Percentiles rank a stretch among this genome's conserved stretches.
Conservation (phyloP, 1,140 invertebrate species). For the Liolophura sinensis region DNA sequence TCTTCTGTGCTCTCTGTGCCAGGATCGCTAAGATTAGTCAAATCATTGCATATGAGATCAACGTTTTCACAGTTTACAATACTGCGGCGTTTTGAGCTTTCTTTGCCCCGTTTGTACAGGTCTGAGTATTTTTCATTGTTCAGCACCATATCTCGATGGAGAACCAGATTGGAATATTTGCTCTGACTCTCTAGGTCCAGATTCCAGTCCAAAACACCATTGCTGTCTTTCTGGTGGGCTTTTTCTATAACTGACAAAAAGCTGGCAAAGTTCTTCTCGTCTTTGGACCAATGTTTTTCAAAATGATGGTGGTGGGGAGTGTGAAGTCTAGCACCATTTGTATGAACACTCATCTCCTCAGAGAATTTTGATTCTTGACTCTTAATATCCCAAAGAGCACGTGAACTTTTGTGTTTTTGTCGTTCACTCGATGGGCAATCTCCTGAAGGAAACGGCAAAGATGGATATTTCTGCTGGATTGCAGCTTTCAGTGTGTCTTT, state of each 20-base stretch:
- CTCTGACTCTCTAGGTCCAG: constrained; percentile 25
- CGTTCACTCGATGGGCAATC: background rate
- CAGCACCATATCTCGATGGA: constrained; percentile 29
- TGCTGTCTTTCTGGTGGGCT: constrained; percentile 42
- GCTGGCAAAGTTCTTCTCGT: constrained; percentile 51
- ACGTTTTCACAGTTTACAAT: constrained; percentile 52
- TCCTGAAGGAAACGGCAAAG: background rate
- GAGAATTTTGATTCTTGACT: too few relatives aligned
- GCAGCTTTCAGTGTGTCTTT: constrained; percentile 47
- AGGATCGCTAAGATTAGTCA: constrained; percentile 34
- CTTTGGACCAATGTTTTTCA: constrained; percentile 22
- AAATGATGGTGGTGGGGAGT: constrained; percentile 3
- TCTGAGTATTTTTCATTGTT: constrained; percentile 35
- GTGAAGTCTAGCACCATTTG: too few relatives aligned
- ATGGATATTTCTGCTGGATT: constrained; percentile 27
- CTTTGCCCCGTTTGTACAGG: constrained; percentile 20
- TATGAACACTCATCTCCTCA: too few relatives aligned
- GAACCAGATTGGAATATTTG: constrained; percentile 9
- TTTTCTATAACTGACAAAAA: constrained; percentile 54
- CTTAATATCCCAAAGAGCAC: too few relatives aligned
- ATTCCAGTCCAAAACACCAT: constrained; percentile 28
- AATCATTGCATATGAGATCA: constrained; percentile 55
- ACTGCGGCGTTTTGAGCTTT: constrained; percentile 27
- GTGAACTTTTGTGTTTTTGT: background rate
- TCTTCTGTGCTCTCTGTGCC: constrained; percentile 27